Percentiles rank a stretch among this genome's conserved stretches.
These are phyloP conservation scores for Oithona nana DNA, from an alignment of 2,888 invertebrate species.

Conservation along the genomic window DNA sequence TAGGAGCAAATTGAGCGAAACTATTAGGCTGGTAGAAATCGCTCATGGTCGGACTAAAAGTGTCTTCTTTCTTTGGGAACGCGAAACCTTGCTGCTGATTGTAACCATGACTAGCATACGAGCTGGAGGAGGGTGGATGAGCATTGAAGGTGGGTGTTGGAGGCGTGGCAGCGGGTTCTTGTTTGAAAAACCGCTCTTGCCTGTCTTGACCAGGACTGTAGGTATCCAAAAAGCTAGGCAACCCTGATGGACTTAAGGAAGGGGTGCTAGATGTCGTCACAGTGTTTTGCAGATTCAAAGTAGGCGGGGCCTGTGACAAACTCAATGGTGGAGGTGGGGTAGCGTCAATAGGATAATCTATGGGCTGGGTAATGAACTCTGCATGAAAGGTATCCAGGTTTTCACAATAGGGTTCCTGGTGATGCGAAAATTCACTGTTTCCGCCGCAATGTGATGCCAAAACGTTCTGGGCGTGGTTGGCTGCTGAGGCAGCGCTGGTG, in stretches of 20 bases:
- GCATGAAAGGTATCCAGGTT: conserved; percentile 9
- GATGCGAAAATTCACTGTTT: too few species aligned
- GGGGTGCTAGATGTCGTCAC: conserved; percentile 1
- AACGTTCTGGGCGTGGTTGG: not conserved
- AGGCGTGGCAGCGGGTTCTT: not conserved
- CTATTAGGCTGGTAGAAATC: conserved; percentile 9
- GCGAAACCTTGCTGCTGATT: not conserved
- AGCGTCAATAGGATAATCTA: conserved; percentile 5
- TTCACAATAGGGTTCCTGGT: conserved; percentile 8
- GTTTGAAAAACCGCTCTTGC: conserved; percentile 7
- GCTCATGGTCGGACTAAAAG: not conserved
- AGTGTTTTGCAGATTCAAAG: not conserved
- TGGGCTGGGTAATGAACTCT: conserved; percentile 16
- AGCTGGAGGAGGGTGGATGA: conserved; percentile 1
- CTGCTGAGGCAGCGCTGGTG: not conserved
- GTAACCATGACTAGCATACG: not conserved
- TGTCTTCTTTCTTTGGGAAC: not conserved
- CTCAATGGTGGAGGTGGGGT: not conserved
- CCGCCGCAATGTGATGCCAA: not conserved
- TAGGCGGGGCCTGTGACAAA: not conserved
- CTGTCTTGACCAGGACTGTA: conserved; percentile 3
- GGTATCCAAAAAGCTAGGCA: conserved; percentile 14
- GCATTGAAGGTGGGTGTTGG: not conserved
- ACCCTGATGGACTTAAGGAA: not conserved
- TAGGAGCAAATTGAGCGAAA: not conserved